A percentile compares a stretch with the other conserved stretches of the same genome.
phyloP scores from a whole-genome alignment of 30 jellyfish, hydroid and myxozoan species.

The Phacellophora camtschatica region DNA sequence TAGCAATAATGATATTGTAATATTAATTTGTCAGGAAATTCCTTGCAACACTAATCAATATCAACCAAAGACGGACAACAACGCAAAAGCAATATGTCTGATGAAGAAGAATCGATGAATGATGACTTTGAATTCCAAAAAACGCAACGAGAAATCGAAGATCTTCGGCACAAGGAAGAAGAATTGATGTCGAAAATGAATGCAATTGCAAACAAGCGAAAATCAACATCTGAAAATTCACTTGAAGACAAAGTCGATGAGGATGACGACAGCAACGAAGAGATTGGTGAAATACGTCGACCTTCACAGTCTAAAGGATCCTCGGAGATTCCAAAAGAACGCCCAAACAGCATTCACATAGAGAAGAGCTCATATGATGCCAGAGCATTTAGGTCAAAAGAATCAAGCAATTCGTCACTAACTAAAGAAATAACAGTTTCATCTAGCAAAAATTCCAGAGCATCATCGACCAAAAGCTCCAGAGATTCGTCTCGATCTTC shows the following conservation, averaged over 20 bases:
- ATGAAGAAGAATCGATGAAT: constrained; percentile 42
- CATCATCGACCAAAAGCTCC: constrained; percentile 7
- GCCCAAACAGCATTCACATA: constrained; percentile 30
- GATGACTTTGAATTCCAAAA: constrained; percentile 42
- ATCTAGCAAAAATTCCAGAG: constrained; percentile 23
- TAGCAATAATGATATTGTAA: too few relatives aligned
- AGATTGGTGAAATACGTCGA: constrained; percentile 18
- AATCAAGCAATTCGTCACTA: neutral
- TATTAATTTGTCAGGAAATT: too few relatives aligned
- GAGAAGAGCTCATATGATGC: neutral
- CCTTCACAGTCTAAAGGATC: constrained; percentile 56
- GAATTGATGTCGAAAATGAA: constrained; percentile 45
- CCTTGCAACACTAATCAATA: neutral
- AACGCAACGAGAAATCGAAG: constrained; percentile 66
- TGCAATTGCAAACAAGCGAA: constrained; percentile 47
- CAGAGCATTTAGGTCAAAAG: constrained; percentile 23
- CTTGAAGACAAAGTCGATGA: constrained; percentile 14
- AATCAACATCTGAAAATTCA: constrained; percentile 33
- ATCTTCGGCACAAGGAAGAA: constrained; percentile 51
- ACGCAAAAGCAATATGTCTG: constrained; percentile 31
- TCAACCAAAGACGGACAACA: neutral
- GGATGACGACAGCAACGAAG: constrained; percentile 11
- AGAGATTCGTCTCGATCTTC: constrained; percentile 35
- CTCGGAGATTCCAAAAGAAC: constrained; percentile 8
- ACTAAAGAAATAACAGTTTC: neutral